Base-by-base conservation (phyloP, 2,113 vertebrate genomes). In the Triplophysa tibetana region DNA sequence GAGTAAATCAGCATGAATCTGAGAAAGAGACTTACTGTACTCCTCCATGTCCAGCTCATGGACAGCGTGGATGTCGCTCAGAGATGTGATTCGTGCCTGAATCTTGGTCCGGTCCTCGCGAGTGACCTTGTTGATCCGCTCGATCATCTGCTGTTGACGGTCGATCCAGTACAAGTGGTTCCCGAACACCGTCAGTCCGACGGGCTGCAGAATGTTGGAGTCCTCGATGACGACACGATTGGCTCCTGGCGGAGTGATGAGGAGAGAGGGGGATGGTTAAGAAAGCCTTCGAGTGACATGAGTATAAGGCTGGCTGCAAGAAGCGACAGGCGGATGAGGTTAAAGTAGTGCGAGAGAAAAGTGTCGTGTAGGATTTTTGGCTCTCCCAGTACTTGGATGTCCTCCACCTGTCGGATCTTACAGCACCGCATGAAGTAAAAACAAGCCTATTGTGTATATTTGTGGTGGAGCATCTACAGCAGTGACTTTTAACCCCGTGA, bases 101-200 rank as follows among this genome's bases (percentile, higher is more conserved):
- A 99, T 96, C 91, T 99, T 98, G 7, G 96, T 99, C 75, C 98
- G 95, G 0, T 96, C 95, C 81, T 96, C 95, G 1, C 94, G 89
- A 0, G 96, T 96, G 0, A 92, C 95, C 91, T 98, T 98, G 70
- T 98, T 94, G 1, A 99, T 96, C 86, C 98, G 96, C 33, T 99
- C 98, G 56, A 99, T 99, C 98, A 99, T 98, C 90, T 99, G 97
- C 87, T 99, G 98, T 85, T 99, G 97, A 61, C 93, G 94, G 90
- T 99, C 98, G 78, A 99, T 99, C 98, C 98, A 99, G 86, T 99
- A 99, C 9, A 99, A 92, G 92, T 96, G 96, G 81, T 93, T 94
- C 70, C 96, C 96, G 81, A 98, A 98, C 0, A 99, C 95, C 0
- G 98, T 98, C 52, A 99, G 89, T 0, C 96, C 98, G 43, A 99